Conservation (phyloP, 2,113 vertebrate genomes). For the Melospiza georgiana region DNA sequence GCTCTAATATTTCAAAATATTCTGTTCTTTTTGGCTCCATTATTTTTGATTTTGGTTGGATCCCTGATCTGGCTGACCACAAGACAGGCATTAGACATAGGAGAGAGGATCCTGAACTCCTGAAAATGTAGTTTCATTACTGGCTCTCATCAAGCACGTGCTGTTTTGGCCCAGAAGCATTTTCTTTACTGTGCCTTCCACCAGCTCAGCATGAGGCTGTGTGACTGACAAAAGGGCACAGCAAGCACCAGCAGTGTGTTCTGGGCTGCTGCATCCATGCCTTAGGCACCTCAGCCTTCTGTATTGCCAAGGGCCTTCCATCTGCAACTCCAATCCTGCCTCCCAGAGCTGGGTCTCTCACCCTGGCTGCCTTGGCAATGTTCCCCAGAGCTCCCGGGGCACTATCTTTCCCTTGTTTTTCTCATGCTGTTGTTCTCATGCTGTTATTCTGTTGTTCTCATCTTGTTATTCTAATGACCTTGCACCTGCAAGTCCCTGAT, state of each 20-base stretch:
- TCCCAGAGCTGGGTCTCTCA: not conserved
- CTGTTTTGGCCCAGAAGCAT: not conserved
- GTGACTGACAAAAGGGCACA: not conserved
- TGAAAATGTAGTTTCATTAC: not conserved
- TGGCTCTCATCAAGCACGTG: not conserved
- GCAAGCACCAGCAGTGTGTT: not conserved
- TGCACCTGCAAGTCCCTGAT: slow-evolving; percentile 28
- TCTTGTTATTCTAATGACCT: slow-evolving; percentile 10
- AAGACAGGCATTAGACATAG: rapidly evolving
- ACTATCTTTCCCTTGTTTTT: not conserved
- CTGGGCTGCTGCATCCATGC: not conserved
- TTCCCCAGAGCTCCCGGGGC: not conserved
- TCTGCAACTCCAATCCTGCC: not conserved
- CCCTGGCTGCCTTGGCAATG: not conserved
- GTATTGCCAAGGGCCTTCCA: not conserved
- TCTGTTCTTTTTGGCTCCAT: not conserved
- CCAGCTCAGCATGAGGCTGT: not conserved
- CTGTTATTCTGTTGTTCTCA: not conserved
- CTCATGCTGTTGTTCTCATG: not conserved
- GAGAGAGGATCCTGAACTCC: not conserved
- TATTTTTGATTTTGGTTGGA: not conserved
- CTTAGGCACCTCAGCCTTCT: not conserved
- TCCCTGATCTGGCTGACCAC: not conserved
- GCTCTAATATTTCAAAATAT: not conserved
- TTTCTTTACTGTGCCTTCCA: not conserved